Base-by-base conservation (phyloP, 2,113 vertebrate genomes). In the Heterocephalus glaber region DNA sequence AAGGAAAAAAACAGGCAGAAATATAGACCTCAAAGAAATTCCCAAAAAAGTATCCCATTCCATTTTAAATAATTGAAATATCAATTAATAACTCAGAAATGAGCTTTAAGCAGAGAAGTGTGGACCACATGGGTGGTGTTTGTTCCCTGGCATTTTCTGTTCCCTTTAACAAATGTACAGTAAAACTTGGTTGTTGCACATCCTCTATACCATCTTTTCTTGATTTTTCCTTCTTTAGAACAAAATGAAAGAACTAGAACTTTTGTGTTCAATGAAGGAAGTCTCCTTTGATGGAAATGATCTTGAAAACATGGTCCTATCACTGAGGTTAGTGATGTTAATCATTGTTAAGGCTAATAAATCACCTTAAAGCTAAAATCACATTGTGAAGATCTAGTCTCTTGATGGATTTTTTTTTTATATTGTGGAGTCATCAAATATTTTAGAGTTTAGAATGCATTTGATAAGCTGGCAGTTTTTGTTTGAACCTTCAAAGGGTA, bases 221-320 rank as follows among this genome's bases (percentile, higher is more conserved):
- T 95, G 65, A 85, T 88, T 95, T 96, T 96, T 94, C 79, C 65
- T 95, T 98, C 83, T 96, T 68, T 96, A 99, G 99, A 99, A 99
- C 98, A 99, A 99, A 99, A 99, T 99, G 97, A 99, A 99, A 98
- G 99, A 99, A 97, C 98, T 99, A 92, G 99, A 99, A 92, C 99
- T 99, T 95, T 98, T 99, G 66, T 99, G 99, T 96, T 99, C 99
- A 3, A 98, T 99, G 98, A 99, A 99, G 96, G 99, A 99, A 97
- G 98, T 99, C 97, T 99, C 98, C 74, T 99, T 99, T 95, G 99
- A 99, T 98, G 99, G 99, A 96, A 99, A 98, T 83, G 99, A 99
- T 98, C 98, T 99, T 91, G 99, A 99, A 98, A 99, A 99, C 54
- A 99, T 99, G 97, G 99, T 99, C 56, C 98, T 99, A 66, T 98